Evolutionary conservation across 2,888 invertebrate species (phyloP).

Genomic region (Venusia cambrica): DNA sequence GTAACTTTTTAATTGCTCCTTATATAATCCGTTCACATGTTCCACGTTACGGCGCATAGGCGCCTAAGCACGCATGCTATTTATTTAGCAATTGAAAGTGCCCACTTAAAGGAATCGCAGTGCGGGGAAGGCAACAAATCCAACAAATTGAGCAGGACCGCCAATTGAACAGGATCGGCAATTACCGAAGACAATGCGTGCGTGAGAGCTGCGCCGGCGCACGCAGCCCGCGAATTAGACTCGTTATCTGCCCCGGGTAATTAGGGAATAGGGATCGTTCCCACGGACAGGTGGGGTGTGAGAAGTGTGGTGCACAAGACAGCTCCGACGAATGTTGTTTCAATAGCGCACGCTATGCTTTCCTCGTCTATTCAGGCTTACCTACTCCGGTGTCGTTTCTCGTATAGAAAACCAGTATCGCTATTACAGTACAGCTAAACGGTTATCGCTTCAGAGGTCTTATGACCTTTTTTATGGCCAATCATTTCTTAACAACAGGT

Average conservation of each 20-base stretch:
- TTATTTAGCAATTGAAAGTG: conserved; percentile 76
- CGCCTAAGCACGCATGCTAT: conserved; percentile 50
- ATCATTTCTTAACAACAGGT: no score
- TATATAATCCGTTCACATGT: conserved; percentile 14
- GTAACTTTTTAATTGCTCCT: conserved; percentile 21
- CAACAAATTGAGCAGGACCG: conserved; percentile 78
- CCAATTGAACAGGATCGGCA: conserved; percentile 79
- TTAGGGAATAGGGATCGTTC: conserved; percentile 67
- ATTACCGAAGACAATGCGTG: conserved; percentile 80
- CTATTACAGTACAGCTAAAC: no score
- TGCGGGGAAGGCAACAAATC: conserved; percentile 70
- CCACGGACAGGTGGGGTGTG: conserved; percentile 52
- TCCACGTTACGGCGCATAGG: conserved; percentile 14
- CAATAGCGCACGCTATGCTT: no score
- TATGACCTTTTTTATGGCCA: no score
- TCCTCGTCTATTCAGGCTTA: no score
- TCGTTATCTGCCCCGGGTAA: conserved; percentile 71
- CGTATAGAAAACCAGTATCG: no score
- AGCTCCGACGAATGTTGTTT: no score
- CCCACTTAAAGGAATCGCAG: conserved; percentile 79
- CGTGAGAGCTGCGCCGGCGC: conserved; percentile 74
- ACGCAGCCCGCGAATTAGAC: conserved; percentile 78
- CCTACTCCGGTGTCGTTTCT: no score
- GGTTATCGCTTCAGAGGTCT: no score
- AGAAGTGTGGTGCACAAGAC: no score